Evolutionary conservation across 2,888 invertebrate species (phyloP).

Genomic region (Choreutis nemorana): DNA sequence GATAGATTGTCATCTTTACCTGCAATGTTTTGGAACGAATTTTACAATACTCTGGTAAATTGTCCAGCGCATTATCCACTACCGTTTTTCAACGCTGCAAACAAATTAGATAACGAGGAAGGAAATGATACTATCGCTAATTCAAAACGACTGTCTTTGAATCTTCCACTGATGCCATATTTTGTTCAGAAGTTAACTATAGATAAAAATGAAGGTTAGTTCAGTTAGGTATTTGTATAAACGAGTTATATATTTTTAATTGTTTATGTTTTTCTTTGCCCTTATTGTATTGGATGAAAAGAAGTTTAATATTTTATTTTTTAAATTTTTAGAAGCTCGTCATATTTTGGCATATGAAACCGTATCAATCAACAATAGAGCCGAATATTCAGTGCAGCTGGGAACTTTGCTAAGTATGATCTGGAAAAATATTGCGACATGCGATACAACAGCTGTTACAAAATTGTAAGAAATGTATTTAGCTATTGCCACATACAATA

Average conservation of each 20-base stretch:
- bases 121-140: constrained; percentile 22
- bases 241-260: neutral
- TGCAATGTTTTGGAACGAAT: constrained; percentile 41
- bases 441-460: constrained; percentile 47
- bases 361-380: constrained; percentile 58
- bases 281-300: too few species aligned
- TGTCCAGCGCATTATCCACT: constrained; percentile 39
- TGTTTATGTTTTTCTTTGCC: constrained; percentile 1
- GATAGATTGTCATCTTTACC: constrained; percentile 34
- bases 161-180: constrained; percentile 37
- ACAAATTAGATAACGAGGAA: constrained; percentile 16
- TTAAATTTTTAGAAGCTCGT: constrained; percentile 24
- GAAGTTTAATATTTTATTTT: neutral
- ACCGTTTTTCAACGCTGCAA: constrained; percentile 27
- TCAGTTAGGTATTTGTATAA: constrained; percentile 9
- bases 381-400: constrained; percentile 53
- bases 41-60: constrained; percentile 30
- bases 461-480: constrained; percentile 61
- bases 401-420: constrained; percentile 55
- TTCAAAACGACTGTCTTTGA: constrained; percentile 32
- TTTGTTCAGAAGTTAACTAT: constrained; percentile 41
- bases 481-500: too few species aligned
- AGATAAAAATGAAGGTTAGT: constrained; percentile 23
- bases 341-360: constrained; percentile 38
- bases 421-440: constrained; percentile 68